A percentile compares a stretch with the other conserved stretches of the same genome.
Evolutionary conservation across 2,888 invertebrate species (phyloP).

Genomic region (Aphidius colemani): DNA sequence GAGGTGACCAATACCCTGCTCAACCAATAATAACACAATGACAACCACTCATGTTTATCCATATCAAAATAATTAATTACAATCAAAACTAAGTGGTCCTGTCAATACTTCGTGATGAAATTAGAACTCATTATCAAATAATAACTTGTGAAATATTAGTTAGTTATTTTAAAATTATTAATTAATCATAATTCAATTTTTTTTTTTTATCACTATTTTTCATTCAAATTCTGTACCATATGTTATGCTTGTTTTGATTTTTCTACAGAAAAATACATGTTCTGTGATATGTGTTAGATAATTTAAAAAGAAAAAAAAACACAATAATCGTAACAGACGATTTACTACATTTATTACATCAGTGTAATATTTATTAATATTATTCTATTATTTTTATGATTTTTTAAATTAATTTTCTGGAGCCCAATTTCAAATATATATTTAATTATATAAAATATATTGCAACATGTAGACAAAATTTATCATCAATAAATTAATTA

Average conservation of each 20-base stretch:
- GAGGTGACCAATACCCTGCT: constrained; percentile 78
- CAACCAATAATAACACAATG: constrained; percentile 64
- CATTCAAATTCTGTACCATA: constrained; percentile 40
- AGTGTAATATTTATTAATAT: constrained; percentile 46
- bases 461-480: constrained; percentile 20
- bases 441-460: background rate
- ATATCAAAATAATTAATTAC: constrained; percentile 25
- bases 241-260: constrained; percentile 44
- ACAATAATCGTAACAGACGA: constrained; percentile 46
- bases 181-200: too few species aligned
- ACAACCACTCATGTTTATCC: constrained; percentile 25
- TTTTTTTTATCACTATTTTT: background rate
- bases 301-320: constrained; percentile 39
- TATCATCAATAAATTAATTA: constrained; percentile 19
- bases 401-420: constrained; percentile 10
- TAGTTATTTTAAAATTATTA: too few species aligned
- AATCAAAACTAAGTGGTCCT: background rate
- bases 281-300: constrained; percentile 58
- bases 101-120: too few species aligned
- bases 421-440: background rate
- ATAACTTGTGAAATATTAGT: too few species aligned
- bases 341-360: too few species aligned
- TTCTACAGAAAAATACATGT: constrained; percentile 50
- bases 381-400: too few species aligned
- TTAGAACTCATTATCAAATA: too few species aligned